phyloP scores from a whole-genome alignment of 2,113 vertebrate species.

The Odocoileus hemionus region DNA sequence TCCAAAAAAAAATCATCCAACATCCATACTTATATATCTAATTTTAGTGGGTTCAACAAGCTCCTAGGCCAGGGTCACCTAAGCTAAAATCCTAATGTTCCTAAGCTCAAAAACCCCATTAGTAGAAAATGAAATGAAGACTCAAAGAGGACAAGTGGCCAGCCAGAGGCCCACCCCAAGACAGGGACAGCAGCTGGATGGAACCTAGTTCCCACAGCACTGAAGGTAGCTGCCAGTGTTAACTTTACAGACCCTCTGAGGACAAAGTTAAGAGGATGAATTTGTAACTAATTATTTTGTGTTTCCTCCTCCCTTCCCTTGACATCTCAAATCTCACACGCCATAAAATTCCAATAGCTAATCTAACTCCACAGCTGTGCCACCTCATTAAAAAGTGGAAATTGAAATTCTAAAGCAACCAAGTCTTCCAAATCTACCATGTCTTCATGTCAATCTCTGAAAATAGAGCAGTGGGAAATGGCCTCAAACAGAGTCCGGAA shows the following conservation, averaged over 20 bases:
- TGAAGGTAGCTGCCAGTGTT: neutral
- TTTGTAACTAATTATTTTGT: neutral
- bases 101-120: neutral
- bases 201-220: neutral
- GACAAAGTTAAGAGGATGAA: conserved; percentile 10
- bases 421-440: conserved; percentile 21
- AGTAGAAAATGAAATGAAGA: neutral
- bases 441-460: neutral
- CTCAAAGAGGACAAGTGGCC: neutral
- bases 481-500: neutral
- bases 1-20: neutral
- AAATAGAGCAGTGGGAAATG: neutral
- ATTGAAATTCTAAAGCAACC: conserved; percentile 44
- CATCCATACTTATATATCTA: neutral
- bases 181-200: neutral
- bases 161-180: neutral
- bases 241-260: neutral
- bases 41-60: neutral
- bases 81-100: neutral
- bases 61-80: neutral
- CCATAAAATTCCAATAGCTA: conserved; percentile 39
- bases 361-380: conserved; percentile 9
- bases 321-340: neutral
- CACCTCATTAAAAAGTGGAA: conserved; percentile 45
- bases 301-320: conserved; percentile 2